Conservation (phyloP, 2,888 invertebrate species). For the Cinara cedri region DNA sequence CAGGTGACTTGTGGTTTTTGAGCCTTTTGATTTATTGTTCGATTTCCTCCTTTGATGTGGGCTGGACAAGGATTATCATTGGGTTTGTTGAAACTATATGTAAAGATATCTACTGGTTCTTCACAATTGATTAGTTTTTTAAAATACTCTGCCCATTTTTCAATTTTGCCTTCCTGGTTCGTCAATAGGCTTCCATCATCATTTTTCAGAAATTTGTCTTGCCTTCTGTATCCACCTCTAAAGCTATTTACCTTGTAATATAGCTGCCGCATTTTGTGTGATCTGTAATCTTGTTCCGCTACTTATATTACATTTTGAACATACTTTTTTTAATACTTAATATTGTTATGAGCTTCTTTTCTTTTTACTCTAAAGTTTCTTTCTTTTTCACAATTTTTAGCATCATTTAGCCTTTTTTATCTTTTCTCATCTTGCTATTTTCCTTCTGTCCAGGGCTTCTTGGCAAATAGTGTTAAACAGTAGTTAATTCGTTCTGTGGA, state of each 20-base stretch:
- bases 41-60: no score
- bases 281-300: not conserved
- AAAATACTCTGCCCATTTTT: no score
- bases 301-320: not conserved
- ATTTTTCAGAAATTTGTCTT: not conserved
- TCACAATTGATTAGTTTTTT: not conserved
- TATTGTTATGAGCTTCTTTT: conserved; percentile 6
- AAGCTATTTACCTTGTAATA: no score
- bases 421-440: not conserved
- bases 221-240: no score
- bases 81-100: no score
- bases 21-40: no score
- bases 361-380: conserved; percentile 7
- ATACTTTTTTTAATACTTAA: not conserved
- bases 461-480: not conserved
- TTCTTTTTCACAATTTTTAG: not conserved
- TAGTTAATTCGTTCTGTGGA: not conserved
- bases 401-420: not conserved
- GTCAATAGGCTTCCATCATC: not conserved
- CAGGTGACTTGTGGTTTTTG: no score
- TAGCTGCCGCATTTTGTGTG: not conserved
- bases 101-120: no score
- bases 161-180: no score
- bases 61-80: no score
- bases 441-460: conserved; percentile 4